Evolutionary conservation across 2,113 vertebrate species (phyloP), one percentile per base, ranked within the genome.

Genomic region (Lasiurus cinereus): DNA sequence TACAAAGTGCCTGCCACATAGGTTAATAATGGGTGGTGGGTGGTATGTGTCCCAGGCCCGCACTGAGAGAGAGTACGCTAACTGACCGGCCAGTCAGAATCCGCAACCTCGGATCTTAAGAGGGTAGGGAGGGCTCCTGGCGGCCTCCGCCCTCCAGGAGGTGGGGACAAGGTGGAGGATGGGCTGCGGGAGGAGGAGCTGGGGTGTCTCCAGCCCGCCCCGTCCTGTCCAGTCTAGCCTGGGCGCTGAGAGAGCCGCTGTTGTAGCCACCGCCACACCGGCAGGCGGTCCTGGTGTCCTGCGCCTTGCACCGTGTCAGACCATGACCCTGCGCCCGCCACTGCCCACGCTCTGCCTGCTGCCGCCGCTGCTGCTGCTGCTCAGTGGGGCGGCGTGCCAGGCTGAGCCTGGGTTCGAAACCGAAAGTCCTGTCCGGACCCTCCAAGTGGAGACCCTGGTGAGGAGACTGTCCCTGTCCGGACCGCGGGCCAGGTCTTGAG

Each of bases 391-490:
- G 16, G 64, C 10, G 90, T 50, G 88, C 67, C 24, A 59, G 82
- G 66, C 94, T 36, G 95, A 97, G 67, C 64, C 91, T 8, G 91
- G 56, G 90, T 83, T 67, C 69, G 97, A 98, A 96, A 97, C 85
- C 83, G 97, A 98, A 97, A 98, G 92, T 83, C 96, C 97, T 0
- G n/a, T 96, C 59, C 97, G 92, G 82, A 97, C 89, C 84, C 97
- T 98, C 31, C 98, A 97, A 88, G 94, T 98, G 93, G 98, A 98
- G 93, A 98, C 98, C 6, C 95, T 98, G 97, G 98, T 98, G 97
- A 98, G 98, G 52, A 43, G 80, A 12, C 6, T 3, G 29, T 13
- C 48, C 19, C 0, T 22, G 64, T 18, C 54, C 14, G 31, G 64
- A 18, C 62, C 10, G 4, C 6, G 14, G 83, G 88, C 54, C 36